Percentiles rank a stretch among this genome's conserved stretches.
Conservation (phyloP, 2,888 invertebrate genomes). For the Macroteleia sp. region DNA sequence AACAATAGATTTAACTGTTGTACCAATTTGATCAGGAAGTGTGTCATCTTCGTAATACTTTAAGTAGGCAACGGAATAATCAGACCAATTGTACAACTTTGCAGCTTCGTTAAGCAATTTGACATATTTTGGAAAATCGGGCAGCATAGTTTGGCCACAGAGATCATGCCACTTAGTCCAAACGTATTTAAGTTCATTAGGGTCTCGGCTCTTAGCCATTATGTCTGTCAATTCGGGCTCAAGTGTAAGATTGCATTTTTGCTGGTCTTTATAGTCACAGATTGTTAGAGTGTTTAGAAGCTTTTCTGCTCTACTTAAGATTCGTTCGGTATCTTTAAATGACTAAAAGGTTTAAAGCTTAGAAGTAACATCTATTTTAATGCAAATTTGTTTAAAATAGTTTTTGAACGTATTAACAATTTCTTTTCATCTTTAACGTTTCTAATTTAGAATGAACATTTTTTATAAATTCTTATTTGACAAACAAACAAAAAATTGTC, state of each 20-base stretch:
- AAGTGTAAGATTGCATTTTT: conserved; percentile 88
- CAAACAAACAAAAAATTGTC: too few species aligned
- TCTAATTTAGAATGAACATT: too few species aligned
- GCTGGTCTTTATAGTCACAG: conserved; percentile 87
- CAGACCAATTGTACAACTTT: conserved; percentile 78
- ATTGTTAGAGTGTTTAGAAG: conserved; percentile 92
- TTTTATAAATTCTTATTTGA: too few species aligned
- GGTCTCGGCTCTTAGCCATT: conserved; percentile 85
- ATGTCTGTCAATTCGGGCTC: conserved; percentile 90
- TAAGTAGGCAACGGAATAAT: conserved; percentile 82
- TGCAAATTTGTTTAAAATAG: too few species aligned
- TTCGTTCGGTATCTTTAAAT: conserved; percentile 86
- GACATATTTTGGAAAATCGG: conserved; percentile 78
- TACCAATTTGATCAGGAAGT: conserved; percentile 83
- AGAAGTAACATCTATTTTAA: neutral
- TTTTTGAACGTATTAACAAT: too few species aligned
- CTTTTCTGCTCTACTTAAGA: conserved; percentile 89
- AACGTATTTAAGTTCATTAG: conserved; percentile 90
- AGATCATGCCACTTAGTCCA: conserved; percentile 93
- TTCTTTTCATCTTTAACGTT: too few species aligned
- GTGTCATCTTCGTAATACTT: conserved; percentile 82
- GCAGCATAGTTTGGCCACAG: conserved; percentile 87
- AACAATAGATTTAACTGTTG: too few species aligned
- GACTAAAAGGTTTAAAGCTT: conserved; percentile 76
- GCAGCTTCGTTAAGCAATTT: conserved; percentile 81